phyloP scores from a whole-genome alignment of 1,140 invertebrate species.

The Bilobella aurantiaca region DNA sequence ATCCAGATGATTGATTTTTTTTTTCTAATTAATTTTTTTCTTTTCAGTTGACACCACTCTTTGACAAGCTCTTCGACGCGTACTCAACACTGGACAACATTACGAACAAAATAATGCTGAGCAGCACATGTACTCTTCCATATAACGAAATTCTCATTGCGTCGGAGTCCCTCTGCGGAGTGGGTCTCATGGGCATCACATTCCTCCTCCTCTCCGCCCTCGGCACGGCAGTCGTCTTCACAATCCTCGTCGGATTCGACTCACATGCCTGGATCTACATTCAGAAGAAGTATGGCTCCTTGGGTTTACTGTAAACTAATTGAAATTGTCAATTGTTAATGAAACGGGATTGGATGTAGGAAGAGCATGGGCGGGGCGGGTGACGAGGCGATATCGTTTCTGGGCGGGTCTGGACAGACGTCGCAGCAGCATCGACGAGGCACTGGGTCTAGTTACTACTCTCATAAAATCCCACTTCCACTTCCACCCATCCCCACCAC shows the following conservation, averaged over 20 bases:
- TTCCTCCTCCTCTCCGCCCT: conserved; percentile 75
- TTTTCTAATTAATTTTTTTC: too few relatives aligned
- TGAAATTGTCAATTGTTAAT: background rate
- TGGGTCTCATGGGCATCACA: conserved; percentile 50
- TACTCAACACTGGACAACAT: background rate
- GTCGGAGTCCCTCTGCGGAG: conserved; percentile 24
- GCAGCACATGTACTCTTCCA: conserved; percentile 6
- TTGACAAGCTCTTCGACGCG: background rate
- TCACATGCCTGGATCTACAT: conserved; percentile 95
- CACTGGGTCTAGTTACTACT: conserved; percentile 7
- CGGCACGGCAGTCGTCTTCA: conserved; percentile 73
- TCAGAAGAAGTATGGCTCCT: conserved; percentile 58
- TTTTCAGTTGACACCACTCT: background rate
- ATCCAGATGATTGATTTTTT: too few relatives aligned
- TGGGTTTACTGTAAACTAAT: background rate
- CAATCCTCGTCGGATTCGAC: conserved; percentile 81
- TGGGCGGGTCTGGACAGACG: background rate
- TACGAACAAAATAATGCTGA: background rate
- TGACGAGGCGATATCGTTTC: background rate
- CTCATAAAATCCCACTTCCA: background rate
- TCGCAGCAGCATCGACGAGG: background rate
- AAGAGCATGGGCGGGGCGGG: background rate
- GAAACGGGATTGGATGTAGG: background rate
- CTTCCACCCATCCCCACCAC: background rate
- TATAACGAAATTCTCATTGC: conserved; percentile 27